phyloP scores from a whole-genome alignment of 2,113 vertebrate genomes.

The Collichthys lucidus region DNA sequence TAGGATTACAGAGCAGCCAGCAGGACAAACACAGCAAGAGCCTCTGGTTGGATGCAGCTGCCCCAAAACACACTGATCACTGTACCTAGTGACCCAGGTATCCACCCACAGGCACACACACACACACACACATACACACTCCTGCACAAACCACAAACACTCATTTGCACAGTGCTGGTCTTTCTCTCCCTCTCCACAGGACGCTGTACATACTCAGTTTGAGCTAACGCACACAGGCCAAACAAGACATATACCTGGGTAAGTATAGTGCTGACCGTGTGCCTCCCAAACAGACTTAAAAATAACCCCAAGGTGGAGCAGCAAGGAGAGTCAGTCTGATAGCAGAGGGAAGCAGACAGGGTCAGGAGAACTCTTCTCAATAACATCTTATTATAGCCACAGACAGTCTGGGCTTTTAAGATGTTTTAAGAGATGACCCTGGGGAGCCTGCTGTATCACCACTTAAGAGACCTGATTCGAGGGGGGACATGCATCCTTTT shows the following conservation, averaged over 20 bases:
- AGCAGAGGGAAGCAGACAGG: constrained; percentile 49
- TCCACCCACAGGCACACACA: constrained; percentile 48
- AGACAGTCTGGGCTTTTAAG: constrained; percentile 77
- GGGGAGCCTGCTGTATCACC: constrained; percentile 53
- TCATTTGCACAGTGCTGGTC: constrained; percentile 67
- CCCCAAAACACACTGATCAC: constrained; percentile 69
- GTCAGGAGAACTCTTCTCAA: constrained; percentile 67
- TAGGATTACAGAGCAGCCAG: constrained; percentile 69
- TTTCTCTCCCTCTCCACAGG: constrained; percentile 47
- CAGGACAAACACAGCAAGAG: constrained; percentile 62
- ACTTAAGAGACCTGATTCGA: constrained; percentile 49
- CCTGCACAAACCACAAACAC: constrained; percentile 66
- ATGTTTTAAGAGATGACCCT: constrained; percentile 71
- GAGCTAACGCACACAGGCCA: constrained; percentile 45
- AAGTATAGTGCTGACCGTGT: constrained; percentile 71
- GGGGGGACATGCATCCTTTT: constrained; percentile 13
- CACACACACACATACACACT: constrained; percentile 28
- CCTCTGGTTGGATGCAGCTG: constrained; percentile 64
- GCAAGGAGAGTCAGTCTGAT: constrained; percentile 60
- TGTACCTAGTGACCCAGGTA: constrained; percentile 77
- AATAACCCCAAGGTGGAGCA: constrained; percentile 73
- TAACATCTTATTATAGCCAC: constrained; percentile 78
- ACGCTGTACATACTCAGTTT: constrained; percentile 17
- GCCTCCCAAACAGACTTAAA: constrained; percentile 71
- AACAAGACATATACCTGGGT: constrained; percentile 64